Conservation (phyloP, 2,797 vertebrate genomes). For the Pipistrellus pygmaeus region DNA sequence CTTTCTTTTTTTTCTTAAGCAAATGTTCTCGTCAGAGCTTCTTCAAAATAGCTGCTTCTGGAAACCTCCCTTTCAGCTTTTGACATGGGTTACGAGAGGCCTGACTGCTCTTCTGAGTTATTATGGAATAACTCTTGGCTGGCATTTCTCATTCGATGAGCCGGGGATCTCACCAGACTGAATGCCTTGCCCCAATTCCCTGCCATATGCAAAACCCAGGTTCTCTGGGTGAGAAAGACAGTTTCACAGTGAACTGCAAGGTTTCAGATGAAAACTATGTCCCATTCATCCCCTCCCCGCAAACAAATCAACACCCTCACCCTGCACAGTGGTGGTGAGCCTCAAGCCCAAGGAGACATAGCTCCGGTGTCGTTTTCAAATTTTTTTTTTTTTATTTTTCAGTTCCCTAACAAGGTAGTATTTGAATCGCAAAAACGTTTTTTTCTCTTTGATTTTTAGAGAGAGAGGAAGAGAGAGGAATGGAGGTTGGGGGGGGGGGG, state of each 20-base stretch:
- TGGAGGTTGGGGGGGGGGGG: fast-evolving
- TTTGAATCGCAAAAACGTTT: slow-evolving; percentile 17
- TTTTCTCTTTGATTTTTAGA: neutral
- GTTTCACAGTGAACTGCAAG: neutral
- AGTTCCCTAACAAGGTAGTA: neutral
- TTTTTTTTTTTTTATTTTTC: neutral
- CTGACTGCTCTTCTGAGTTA: neutral
- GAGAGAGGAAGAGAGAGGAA: neutral
- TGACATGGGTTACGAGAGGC: neutral
- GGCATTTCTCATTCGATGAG: neutral
- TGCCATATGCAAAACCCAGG: slow-evolving; percentile 37
- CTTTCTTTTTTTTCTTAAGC: neutral
- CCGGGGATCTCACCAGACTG: neutral
- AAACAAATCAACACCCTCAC: neutral
- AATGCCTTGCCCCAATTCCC: neutral
- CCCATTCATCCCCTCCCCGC: too few species aligned
- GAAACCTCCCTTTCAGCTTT: slow-evolving; percentile 57
- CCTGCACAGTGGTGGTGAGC: neutral
- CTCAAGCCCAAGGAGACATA: neutral
- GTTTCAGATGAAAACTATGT: neutral
- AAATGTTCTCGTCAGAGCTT: slow-evolving; percentile 45
- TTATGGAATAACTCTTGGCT: neutral
- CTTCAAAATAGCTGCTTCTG: slow-evolving; percentile 59
- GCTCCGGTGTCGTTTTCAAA: neutral
- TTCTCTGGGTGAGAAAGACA: neutral